Conservation (phyloP, 2,113 vertebrate species). For the Lepus timidus region DNA sequence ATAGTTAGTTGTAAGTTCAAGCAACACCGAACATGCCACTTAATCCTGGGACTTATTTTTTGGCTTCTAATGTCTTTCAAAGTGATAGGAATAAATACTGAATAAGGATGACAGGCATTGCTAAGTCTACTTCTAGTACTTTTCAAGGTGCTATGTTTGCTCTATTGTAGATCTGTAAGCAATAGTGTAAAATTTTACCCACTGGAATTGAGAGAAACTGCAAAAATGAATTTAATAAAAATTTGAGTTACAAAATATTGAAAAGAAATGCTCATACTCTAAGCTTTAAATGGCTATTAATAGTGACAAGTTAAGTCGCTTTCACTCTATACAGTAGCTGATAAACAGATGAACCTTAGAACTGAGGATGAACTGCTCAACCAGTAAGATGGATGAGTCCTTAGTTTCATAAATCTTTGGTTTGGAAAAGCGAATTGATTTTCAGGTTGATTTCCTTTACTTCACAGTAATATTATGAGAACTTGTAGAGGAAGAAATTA, state of each 20-base stretch:
- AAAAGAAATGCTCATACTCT: slow-evolving; percentile 1
- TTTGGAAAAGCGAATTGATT: slow-evolving; percentile 73
- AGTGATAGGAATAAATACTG: slow-evolving; percentile 66
- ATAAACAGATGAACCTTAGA: slow-evolving; percentile 16
- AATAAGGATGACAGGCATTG: slow-evolving; percentile 62
- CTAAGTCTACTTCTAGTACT: slow-evolving; percentile 15
- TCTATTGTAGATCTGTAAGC: slow-evolving; percentile 3
- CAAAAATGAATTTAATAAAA: slow-evolving; percentile 52
- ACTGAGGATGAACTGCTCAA: slow-evolving; percentile 25
- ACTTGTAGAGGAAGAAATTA: slow-evolving; percentile 66
- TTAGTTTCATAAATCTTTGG: slow-evolving; percentile 66
- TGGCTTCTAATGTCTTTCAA: slow-evolving; percentile 66
- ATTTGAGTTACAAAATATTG: slow-evolving; percentile 6
- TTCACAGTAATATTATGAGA: slow-evolving; percentile 65
- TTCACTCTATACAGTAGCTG: neutral
- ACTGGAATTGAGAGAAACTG: slow-evolving; percentile 42
- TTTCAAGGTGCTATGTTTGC: slow-evolving; percentile 45
- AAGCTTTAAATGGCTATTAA: slow-evolving; percentile 37
- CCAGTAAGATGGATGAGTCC: slow-evolving; percentile 34
- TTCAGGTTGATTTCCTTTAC: slow-evolving; percentile 76
- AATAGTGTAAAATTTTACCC: neutral
- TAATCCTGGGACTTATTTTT: slow-evolving; percentile 71
- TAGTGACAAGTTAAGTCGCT: slow-evolving; percentile 15
- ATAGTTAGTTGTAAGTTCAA: slow-evolving; percentile 77
- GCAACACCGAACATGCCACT: slow-evolving; percentile 61